Conservation (phyloP, 2,797 vertebrate species). For the Oceanodroma leucorhoa region DNA sequence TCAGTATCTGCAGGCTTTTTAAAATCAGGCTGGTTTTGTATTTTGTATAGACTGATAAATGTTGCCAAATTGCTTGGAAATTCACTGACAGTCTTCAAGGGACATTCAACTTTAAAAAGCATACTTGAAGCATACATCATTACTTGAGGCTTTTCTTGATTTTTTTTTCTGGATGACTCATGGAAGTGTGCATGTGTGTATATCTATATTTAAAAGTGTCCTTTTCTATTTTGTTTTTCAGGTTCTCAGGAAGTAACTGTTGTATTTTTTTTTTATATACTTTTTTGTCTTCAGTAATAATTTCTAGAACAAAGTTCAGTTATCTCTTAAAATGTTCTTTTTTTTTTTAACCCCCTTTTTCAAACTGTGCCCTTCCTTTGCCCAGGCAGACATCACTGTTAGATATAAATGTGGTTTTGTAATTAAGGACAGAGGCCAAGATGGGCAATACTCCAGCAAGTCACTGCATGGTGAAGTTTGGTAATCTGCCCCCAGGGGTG, state of each 20-base stretch:
- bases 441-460: not conserved
- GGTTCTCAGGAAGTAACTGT: not conserved
- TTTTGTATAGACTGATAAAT: not conserved
- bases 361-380: not conserved
- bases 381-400: not conserved
- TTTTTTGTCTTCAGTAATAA: not conserved
- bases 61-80: slow-evolving; percentile 10
- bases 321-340: not conserved
- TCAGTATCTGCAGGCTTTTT: not conserved
- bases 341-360: not conserved
- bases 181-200: not conserved
- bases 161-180: not conserved
- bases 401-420: not conserved
- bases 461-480: not conserved
- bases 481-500: not conserved
- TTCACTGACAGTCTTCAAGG: not conserved
- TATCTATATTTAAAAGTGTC: not conserved
- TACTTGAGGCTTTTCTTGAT: not conserved
- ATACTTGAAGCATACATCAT: not conserved
- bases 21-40: not conserved
- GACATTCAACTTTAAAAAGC: not conserved
- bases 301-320: not conserved
- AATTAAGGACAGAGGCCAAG: not conserved
- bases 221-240: not conserved
- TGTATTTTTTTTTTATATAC: not conserved